These are phyloP conservation scores for Ochropleura leucogaster DNA, from an alignment of 2,888 invertebrate species.

Conservation along the genomic window DNA sequence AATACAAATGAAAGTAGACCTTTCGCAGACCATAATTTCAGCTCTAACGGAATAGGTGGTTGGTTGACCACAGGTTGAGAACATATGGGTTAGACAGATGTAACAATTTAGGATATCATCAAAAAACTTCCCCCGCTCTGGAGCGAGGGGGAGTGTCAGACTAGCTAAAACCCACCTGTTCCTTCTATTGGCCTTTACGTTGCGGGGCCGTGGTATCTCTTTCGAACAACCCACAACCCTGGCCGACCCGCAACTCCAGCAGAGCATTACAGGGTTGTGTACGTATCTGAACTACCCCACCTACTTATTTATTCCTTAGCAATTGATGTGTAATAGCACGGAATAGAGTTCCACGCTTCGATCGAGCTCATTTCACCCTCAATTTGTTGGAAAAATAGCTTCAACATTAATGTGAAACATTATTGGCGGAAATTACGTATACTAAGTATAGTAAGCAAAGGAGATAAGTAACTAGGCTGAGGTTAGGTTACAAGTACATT, in stretches of 20 bases:
- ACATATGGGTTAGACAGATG: neutral
- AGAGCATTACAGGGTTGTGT: neutral
- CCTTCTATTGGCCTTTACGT: too few species aligned
- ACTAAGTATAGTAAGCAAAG: too few species aligned
- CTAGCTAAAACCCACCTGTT: too few species aligned
- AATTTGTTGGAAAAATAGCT: slow-evolving; percentile 59
- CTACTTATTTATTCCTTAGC: slow-evolving; percentile 15
- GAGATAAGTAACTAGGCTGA: too few species aligned
- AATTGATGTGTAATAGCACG: slow-evolving; percentile 53
- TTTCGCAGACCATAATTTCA: neutral
- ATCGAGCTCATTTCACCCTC: slow-evolving; percentile 62
- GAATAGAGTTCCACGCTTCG: slow-evolving; percentile 44
- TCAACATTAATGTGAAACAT: slow-evolving; percentile 33
- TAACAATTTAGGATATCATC: too few species aligned
- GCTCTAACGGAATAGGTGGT: neutral
- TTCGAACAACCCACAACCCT: too few species aligned
- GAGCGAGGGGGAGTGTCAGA: too few species aligned
- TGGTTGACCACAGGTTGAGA: neutral
- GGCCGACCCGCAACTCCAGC: too few species aligned
- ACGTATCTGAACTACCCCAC: slow-evolving; percentile 7
- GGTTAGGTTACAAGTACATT: too few species aligned
- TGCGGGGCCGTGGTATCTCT: too few species aligned
- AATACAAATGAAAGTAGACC: too few species aligned
- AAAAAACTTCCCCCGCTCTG: too few species aligned
- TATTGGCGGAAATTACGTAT: slow-evolving; percentile 24